Percentiles rank a stretch among this genome's conserved stretches.
These are phyloP conservation scores for Lagria hirta DNA, from an alignment of 2,888 invertebrate species.

Conservation along the genomic window DNA sequence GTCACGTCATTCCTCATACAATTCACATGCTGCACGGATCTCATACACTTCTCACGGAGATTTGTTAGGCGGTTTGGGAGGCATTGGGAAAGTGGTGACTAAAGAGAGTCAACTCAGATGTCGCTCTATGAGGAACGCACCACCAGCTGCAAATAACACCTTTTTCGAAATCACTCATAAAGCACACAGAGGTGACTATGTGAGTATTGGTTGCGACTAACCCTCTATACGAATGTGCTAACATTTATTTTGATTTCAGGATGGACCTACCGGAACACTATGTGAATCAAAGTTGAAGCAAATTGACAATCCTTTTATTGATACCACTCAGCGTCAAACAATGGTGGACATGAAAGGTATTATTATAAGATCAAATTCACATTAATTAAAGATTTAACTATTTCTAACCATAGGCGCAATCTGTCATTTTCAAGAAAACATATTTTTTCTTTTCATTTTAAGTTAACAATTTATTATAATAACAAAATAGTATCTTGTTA, in stretches of 20 bases:
- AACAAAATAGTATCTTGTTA: background rate
- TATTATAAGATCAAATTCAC: too few relatives aligned
- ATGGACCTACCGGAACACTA: conserved; percentile 75
- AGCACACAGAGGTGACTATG: conserved; percentile 71
- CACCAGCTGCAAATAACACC: conserved; percentile 59
- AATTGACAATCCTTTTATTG: conserved; percentile 90
- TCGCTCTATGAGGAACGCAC: conserved; percentile 70
- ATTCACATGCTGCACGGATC: conserved; percentile 89
- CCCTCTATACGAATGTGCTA: background rate
- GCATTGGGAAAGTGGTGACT: conserved; percentile 67
- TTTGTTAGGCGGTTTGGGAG: conserved; percentile 71
- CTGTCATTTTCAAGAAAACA: background rate
- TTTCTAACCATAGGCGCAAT: too few relatives aligned
- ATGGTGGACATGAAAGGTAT: conserved; percentile 85
- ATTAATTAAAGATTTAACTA: too few relatives aligned
- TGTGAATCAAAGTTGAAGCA: conserved; percentile 84
- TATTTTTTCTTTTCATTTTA: background rate
- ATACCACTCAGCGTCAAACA: conserved; percentile 77
- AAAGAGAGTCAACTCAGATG: conserved; percentile 83
- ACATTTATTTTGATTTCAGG: conserved; percentile 56
- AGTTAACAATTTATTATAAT: background rate
- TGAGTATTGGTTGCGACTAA: conserved; percentile 57
- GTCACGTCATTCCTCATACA: conserved; percentile 92
- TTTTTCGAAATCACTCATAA: conserved; percentile 65
- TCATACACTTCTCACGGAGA: conserved; percentile 95